Evolutionary conservation across 64 coral and sea anemone species (phyloP).

Genomic region (Pocillopora verrucosa): DNA sequence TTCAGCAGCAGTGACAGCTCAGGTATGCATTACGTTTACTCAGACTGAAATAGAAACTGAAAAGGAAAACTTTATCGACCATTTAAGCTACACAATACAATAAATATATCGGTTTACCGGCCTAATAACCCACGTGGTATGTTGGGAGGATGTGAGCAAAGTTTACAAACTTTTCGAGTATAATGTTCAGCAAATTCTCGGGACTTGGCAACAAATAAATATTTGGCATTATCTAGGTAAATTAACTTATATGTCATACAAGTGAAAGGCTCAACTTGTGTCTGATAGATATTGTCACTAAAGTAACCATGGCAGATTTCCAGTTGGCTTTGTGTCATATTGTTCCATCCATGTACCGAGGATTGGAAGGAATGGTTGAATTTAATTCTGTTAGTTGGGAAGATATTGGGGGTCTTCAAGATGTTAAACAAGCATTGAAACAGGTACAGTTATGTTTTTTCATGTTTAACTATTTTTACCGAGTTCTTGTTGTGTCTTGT

Average conservation of each 20-base stretch:
- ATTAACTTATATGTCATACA: neutral
- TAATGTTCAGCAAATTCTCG: too few relatives aligned
- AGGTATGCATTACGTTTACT: neutral
- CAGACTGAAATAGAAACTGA: too few relatives aligned
- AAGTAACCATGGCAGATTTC: conserved; percentile 75
- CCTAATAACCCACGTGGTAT: too few relatives aligned
- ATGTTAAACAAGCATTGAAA: conserved; percentile 83
- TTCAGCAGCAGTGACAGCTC: conserved; percentile 20
- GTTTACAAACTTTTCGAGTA: too few relatives aligned
- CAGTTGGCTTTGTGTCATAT: conserved; percentile 85
- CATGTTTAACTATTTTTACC: neutral
- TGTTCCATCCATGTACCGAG: conserved; percentile 90
- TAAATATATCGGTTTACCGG: too few relatives aligned
- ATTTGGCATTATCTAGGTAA: too few relatives aligned
- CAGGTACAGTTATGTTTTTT: conserved; percentile 44
- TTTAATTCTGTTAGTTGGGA: conserved; percentile 59
- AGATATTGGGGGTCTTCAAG: conserved; percentile 78
- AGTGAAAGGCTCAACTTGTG: neutral
- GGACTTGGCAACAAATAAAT: too few relatives aligned
- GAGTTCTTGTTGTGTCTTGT: neutral
- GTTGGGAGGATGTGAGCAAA: too few relatives aligned
- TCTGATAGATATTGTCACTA: neutral
- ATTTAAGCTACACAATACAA: too few relatives aligned
- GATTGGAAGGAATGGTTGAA: conserved; percentile 80
- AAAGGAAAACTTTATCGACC: too few relatives aligned